Percentiles rank a stretch among this genome's conserved stretches.
phyloP scores from a whole-genome alignment of 2,888 invertebrate species.

The Drosophila helvetica region DNA sequence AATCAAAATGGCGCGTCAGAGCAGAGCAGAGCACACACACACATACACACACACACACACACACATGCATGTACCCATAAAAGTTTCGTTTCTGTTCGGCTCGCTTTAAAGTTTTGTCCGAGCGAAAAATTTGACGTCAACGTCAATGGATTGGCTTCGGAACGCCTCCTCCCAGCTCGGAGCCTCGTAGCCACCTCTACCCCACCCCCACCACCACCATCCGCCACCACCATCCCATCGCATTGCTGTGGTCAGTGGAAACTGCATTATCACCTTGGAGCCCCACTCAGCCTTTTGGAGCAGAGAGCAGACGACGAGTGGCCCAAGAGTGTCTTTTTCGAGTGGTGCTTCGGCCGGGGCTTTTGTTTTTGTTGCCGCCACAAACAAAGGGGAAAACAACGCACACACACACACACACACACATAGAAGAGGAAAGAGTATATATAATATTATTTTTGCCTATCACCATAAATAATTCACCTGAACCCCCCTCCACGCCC shows the following conservation, averaged over 20 bases:
- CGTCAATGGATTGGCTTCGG: conserved; percentile 52
- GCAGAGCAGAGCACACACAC: conserved; percentile 22
- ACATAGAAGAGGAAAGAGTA: conserved; percentile 56
- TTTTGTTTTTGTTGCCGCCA: conserved; percentile 74
- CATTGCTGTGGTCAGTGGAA: conserved; percentile 33
- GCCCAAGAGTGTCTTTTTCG: conserved; percentile 70
- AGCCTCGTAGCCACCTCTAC: conserved; percentile 36
- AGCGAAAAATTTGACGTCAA: conserved; percentile 45
- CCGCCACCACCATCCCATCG: conserved; percentile 24
- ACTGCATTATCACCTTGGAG: conserved; percentile 75
- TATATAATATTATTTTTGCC: conserved; percentile 73
- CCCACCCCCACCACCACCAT: conserved; percentile 49
- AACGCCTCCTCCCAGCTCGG: conserved; percentile 42
- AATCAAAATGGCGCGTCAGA: conserved; percentile 63
- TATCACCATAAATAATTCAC: conserved; percentile 81
- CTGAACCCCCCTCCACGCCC: conserved; percentile 24
- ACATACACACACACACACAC: conserved; percentile 41
- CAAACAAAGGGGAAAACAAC: conserved; percentile 53
- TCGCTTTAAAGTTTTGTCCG: conserved; percentile 62
- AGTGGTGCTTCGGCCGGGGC: conserved; percentile 62
- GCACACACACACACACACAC: conserved; percentile 31
- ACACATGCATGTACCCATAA: conserved; percentile 17
- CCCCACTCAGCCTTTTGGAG: conserved; percentile 50
- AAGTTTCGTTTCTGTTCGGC: conserved; percentile 53
- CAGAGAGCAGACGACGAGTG: conserved; percentile 50